Evolutionary conservation across 2,888 invertebrate species (phyloP).

Genomic region (Ganaspis brasiliensis): DNA sequence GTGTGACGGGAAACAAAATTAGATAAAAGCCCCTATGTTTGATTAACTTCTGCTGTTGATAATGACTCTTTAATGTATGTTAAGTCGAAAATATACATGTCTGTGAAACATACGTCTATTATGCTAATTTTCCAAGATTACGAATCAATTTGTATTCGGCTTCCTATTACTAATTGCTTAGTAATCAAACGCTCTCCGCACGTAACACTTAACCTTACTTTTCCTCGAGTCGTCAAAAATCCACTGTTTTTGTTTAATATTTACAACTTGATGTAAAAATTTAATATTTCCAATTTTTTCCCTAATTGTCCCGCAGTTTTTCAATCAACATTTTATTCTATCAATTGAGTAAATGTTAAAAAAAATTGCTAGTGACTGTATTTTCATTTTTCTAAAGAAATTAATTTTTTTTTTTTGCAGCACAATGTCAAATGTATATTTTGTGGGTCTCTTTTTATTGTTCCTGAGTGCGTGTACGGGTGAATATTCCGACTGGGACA

Average conservation of each 20-base stretch:
- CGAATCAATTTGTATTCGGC: background rate
- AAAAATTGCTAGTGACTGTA: no score
- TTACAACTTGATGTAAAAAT: background rate
- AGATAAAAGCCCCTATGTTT: slow-evolving; percentile 74
- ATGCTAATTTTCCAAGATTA: slow-evolving; percentile 56
- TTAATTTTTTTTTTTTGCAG: slow-evolving; percentile 54
- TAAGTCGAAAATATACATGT: slow-evolving; percentile 49
- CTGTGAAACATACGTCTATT: slow-evolving; percentile 53
- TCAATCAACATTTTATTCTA: no score
- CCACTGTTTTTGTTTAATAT: background rate
- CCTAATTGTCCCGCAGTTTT: no score
- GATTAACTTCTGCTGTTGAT: slow-evolving; percentile 68
- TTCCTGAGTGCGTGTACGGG: slow-evolving; percentile 68
- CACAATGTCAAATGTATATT: slow-evolving; percentile 67
- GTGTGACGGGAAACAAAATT: slow-evolving; percentile 59
- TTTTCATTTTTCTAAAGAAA: no score
- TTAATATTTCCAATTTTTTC: background rate
- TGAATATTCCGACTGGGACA: slow-evolving; percentile 68
- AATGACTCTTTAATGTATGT: slow-evolving; percentile 71
- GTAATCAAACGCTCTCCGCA: slow-evolving; percentile 45
- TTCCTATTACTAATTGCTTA: background rate
- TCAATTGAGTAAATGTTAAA: no score
- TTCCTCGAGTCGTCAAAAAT: slow-evolving; percentile 4
- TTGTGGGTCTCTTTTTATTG: slow-evolving; percentile 66
- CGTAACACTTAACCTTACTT: slow-evolving; percentile 30